phyloP scores from a whole-genome alignment of 2,797 vertebrate species.

The Poeciliopsis presidionis region DNA sequence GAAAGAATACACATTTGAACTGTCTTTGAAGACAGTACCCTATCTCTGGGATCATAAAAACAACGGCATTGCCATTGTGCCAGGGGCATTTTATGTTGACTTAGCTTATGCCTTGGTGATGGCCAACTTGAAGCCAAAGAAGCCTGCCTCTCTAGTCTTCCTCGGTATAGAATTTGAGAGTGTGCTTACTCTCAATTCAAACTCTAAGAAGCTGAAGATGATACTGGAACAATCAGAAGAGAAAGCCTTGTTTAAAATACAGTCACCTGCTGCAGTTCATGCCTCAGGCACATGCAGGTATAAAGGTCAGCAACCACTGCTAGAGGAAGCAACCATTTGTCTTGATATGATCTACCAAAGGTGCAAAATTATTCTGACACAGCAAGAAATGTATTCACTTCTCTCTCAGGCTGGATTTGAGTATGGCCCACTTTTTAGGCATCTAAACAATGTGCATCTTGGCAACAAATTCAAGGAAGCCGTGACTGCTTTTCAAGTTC shows the following conservation, averaged over 20 bases:
- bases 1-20: slow-evolving; percentile 69
- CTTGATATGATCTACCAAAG: slow-evolving; percentile 75
- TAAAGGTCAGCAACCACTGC: slow-evolving; percentile 26
- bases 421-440: slow-evolving; percentile 82
- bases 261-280: slow-evolving; percentile 76
- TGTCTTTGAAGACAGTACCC: slow-evolving; percentile 66
- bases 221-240: slow-evolving; percentile 67
- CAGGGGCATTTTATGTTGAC: slow-evolving; percentile 85
- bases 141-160: slow-evolving; percentile 73
- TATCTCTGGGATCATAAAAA: slow-evolving; percentile 88
- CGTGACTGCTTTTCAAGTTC: slow-evolving; percentile 78
- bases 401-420: slow-evolving; percentile 85
- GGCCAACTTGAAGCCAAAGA: slow-evolving; percentile 74
- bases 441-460: slow-evolving; percentile 79
- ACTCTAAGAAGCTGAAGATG: slow-evolving; percentile 74
- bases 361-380: slow-evolving; percentile 74
- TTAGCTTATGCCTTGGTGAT: slow-evolving; percentile 83
- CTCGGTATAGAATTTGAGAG: slow-evolving; percentile 82
- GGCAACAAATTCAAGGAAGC: slow-evolving; percentile 86
- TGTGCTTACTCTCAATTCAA: slow-evolving; percentile 78
- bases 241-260: slow-evolving; percentile 77
- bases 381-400: slow-evolving; percentile 77
- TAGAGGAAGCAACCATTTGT: slow-evolving; percentile 80
- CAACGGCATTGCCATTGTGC: slow-evolving; percentile 80
- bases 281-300: slow-evolving; percentile 77